These are phyloP conservation scores for Delia radicum DNA, from an alignment of 1,140 invertebrate genomes.

Conservation along the genomic window DNA sequence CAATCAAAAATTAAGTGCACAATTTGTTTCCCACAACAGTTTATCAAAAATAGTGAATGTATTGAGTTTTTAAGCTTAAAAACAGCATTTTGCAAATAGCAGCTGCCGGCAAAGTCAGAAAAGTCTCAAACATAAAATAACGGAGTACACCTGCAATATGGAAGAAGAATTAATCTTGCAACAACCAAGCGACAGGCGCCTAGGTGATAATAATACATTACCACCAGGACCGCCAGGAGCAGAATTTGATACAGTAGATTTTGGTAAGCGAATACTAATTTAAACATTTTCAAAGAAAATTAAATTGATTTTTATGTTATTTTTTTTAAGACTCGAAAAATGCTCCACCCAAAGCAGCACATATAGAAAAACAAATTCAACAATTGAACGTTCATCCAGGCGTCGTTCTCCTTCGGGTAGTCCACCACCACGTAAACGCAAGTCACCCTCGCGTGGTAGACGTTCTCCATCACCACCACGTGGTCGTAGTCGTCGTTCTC, in stretches of 20 bases:
- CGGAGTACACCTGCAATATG: conserved; percentile 29
- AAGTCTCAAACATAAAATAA: neutral
- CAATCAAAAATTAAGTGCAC: neutral
- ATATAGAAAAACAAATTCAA: conserved; percentile 13
- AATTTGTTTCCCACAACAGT: neutral
- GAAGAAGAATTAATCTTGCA: conserved; percentile 41
- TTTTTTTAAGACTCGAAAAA: conserved; percentile 19
- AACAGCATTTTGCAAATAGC: neutral
- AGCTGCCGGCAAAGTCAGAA: neutral
- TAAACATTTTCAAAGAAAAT: neutral
- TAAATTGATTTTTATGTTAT: neutral
- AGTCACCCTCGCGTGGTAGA: conserved; percentile 32
- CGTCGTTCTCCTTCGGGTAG: conserved; percentile 27
- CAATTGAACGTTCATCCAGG: conserved; percentile 29
- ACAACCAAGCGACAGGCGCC: conserved; percentile 37
- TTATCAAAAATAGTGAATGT: neutral
- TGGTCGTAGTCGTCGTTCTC: conserved; percentile 26
- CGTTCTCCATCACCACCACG: conserved; percentile 32
- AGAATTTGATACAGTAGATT: conserved; percentile 37
- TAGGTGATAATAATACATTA: conserved; percentile 34
- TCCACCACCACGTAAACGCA: conserved; percentile 27
- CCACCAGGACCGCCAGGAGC: conserved; percentile 48
- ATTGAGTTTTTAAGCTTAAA: neutral
- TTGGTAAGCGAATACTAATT: neutral
- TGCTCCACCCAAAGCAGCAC: neutral